phyloP scores from a whole-genome alignment of 2,888 invertebrate genomes.

The Aquatica leii region DNA sequence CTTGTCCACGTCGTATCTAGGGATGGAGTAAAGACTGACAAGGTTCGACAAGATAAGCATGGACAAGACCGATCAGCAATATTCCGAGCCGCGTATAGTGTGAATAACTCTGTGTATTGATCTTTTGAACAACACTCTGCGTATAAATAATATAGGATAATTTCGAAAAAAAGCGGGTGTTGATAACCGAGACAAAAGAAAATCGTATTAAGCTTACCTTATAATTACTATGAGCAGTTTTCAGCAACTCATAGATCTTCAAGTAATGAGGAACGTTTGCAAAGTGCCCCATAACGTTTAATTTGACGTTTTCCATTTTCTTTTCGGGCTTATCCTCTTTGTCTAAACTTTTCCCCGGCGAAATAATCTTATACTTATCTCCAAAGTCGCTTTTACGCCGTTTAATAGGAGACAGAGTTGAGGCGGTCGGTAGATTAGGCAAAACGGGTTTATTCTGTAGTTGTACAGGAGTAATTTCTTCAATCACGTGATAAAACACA shows the following conservation, averaged over 20 bases:
- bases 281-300: conserved; percentile 68
- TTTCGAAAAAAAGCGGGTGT: too few relatives aligned
- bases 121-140: too few relatives aligned
- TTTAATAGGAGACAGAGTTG: conserved; percentile 61
- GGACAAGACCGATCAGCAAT: too few relatives aligned
- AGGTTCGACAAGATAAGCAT: too few relatives aligned
- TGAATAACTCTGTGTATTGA: too few relatives aligned
- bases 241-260: conserved; percentile 83
- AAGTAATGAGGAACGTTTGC: conserved; percentile 80
- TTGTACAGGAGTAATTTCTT: conserved; percentile 69
- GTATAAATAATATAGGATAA: too few relatives aligned
- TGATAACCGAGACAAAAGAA: too few relatives aligned
- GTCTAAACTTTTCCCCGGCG: conserved; percentile 45
- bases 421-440: conserved; percentile 63
- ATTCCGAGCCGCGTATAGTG: too few relatives aligned
- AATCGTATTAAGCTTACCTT: too few relatives aligned
- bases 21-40: too few relatives aligned
- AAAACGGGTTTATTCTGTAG: conserved; percentile 65
- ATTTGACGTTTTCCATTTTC: conserved; percentile 48
- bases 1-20: too few relatives aligned
- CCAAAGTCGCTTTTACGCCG: conserved; percentile 57
- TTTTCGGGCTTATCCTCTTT: conserved; percentile 55
- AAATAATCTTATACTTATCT: conserved; percentile 49
- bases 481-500: conserved; percentile 78
- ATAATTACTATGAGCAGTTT: conserved; percentile 85